A percentile compares a stretch with the other conserved stretches of the same genome.
Conservation (phyloP, 2,113 vertebrate genomes). For the Poicephalus meyeri region DNA sequence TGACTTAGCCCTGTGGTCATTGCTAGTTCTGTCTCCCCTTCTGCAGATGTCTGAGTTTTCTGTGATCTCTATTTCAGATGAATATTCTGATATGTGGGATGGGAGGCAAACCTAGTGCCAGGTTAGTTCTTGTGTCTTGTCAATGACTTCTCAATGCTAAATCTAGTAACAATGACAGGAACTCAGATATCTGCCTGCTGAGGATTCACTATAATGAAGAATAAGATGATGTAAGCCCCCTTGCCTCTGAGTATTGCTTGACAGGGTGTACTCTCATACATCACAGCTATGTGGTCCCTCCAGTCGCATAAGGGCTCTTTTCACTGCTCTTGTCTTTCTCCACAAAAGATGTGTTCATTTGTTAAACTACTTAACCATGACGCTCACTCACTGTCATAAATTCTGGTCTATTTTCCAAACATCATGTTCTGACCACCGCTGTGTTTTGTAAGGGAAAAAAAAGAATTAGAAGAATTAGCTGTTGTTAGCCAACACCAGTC, state of each 20-base stretch:
- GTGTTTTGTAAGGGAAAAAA: background rate
- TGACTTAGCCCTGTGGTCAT: background rate
- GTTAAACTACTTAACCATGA: background rate
- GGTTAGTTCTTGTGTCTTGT: background rate
- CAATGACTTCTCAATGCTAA: background rate
- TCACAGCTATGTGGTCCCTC: background rate
- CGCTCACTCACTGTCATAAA: background rate
- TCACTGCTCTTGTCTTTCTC: background rate
- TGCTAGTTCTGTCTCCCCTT: background rate
- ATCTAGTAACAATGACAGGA: background rate
- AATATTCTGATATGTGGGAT: background rate
- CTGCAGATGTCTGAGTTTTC: background rate
- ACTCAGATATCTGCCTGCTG: background rate
- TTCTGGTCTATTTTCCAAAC: background rate
- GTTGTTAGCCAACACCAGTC: background rate
- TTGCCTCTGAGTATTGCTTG: background rate
- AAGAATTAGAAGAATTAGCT: background rate
- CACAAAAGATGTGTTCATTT: background rate
- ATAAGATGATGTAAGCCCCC: background rate
- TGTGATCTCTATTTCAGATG: background rate
- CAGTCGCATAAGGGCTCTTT: background rate
- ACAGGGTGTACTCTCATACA: background rate
- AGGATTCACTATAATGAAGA: background rate
- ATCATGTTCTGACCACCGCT: background rate
- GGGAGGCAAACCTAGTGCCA: background rate